Base-by-base conservation (phyloP, 2,888 invertebrate genomes). In the Trissoscelio sp. region DNA sequence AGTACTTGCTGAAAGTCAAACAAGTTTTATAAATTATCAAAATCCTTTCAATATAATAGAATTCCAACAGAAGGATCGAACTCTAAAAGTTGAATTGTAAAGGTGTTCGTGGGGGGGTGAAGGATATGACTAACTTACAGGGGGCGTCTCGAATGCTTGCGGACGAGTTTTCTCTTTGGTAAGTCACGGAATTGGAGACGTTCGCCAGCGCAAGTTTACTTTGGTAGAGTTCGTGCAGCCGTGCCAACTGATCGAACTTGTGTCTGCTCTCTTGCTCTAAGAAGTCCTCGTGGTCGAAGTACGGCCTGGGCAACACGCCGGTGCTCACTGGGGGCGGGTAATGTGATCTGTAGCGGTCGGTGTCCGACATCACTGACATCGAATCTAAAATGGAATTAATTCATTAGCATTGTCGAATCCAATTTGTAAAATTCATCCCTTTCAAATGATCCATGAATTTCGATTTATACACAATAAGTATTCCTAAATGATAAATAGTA, bases 171-270 rank as follows among this genome's bases (percentile, higher is more conserved):
- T 91, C 91, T 81, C 91, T 89, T 86, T 94, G 93, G 87, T 93
- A 94, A 77, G 94, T 93, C 78, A 94, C 93, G 12, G 94, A 94
- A 88, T 94, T 92, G 53, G 94, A 93, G 51, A 95, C 94, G 88
- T 94, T 95, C 20, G 96, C 96, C 91, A 96, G 94, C 70, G 95
- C 95, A 86, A 96, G 93, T 88, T 96, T 94, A 83, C 95, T 96
- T 85, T 95, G 95, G 89, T 96, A 97, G 53, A 96, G 93, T 91
- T 97, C 96, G 86, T 96, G 96, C 84, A 97, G 92, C 83, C 95
- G 94, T 82, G 96, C 95, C 87, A 97, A 92, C 91, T 97, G 96
- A 89, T 97, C 96, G 87, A 97, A 95, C 92, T 96, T 94, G 88
- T 92, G 92, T 86, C 92, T 91, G 79, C 89, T 91, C 83, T 91